phyloP scores from a whole-genome alignment of 1,140 invertebrate genomes.

The Penaeus vannamei region DNA sequence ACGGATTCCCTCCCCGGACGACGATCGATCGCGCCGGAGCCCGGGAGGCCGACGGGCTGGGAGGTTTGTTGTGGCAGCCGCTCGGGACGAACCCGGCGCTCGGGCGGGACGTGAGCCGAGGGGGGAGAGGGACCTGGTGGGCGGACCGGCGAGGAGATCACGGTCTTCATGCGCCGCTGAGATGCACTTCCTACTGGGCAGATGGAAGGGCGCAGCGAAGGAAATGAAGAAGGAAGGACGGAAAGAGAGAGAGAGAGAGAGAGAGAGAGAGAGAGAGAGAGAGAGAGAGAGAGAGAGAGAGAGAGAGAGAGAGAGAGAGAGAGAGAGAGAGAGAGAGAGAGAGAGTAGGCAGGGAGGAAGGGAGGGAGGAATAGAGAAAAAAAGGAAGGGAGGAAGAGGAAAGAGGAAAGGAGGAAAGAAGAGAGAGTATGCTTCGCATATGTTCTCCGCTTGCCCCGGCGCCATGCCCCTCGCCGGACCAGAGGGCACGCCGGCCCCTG shows the following conservation, averaged over 20 bases:
- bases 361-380: neutral
- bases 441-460: no score
- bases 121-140: neutral
- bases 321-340: neutral
- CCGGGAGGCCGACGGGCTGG: neutral
- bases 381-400: no score
- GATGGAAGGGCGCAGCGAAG: neutral
- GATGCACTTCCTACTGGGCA: slow-evolving; percentile 11
- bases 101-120: neutral
- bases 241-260: neutral
- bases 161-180: neutral
- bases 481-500: no score
- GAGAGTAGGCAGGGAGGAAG: neutral
- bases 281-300: neutral
- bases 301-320: slow-evolving; percentile 3
- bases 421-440: no score
- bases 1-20: neutral
- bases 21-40: neutral
- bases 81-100: neutral
- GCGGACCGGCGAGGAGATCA: neutral
- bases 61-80: neutral
- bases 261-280: neutral
- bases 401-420: neutral
- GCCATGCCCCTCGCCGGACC: no score
- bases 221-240: neutral